These are phyloP conservation scores for Crocallis elinguaria DNA, from an alignment of 2,888 invertebrate species.

Conservation along the genomic window DNA sequence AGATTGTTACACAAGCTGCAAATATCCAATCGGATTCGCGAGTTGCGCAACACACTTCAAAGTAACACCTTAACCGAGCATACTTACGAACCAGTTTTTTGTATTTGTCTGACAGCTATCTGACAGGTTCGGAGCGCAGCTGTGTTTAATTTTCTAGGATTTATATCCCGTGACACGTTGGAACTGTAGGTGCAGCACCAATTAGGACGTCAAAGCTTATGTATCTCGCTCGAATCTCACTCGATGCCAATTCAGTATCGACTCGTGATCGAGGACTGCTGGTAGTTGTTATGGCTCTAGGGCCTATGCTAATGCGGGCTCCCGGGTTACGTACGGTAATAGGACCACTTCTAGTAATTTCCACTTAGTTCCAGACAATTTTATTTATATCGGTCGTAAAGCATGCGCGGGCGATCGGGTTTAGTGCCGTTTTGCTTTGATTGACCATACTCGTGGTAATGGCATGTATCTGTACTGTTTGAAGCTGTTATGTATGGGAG, in stretches of 20 bases:
- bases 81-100: slow-evolving; percentile 22
- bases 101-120: slow-evolving; percentile 24
- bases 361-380: slow-evolving; percentile 67
- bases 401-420: slow-evolving; percentile 29
- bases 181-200: slow-evolving; percentile 5
- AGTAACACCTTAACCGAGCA: slow-evolving; percentile 15
- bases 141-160: slow-evolving; percentile 10
- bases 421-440: slow-evolving; percentile 36
- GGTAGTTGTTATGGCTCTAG: slow-evolving; percentile 38
- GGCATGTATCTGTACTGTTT: slow-evolving; percentile 15
- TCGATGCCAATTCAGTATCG: background rate
- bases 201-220: slow-evolving; percentile 2
- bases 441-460: slow-evolving; percentile 35
- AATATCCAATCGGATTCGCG: slow-evolving; percentile 21
- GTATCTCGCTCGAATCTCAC: background rate
- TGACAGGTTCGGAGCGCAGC: slow-evolving; percentile 17
- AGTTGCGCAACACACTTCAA: slow-evolving; percentile 25
- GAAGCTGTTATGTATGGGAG: slow-evolving; percentile 9
- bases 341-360: slow-evolving; percentile 70
- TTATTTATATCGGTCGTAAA: slow-evolving; percentile 46
- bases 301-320: slow-evolving; percentile 68
- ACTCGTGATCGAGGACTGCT: slow-evolving; percentile 22
- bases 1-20: slow-evolving; percentile 30
- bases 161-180: slow-evolving; percentile 14
- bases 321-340: slow-evolving; percentile 74